A percentile compares a stretch with the other conserved stretches of the same genome.
These are phyloP conservation scores for Luidia sarsii DNA, from an alignment of 53 echinoderm and acorn worm genomes.

Conservation along the genomic window DNA sequence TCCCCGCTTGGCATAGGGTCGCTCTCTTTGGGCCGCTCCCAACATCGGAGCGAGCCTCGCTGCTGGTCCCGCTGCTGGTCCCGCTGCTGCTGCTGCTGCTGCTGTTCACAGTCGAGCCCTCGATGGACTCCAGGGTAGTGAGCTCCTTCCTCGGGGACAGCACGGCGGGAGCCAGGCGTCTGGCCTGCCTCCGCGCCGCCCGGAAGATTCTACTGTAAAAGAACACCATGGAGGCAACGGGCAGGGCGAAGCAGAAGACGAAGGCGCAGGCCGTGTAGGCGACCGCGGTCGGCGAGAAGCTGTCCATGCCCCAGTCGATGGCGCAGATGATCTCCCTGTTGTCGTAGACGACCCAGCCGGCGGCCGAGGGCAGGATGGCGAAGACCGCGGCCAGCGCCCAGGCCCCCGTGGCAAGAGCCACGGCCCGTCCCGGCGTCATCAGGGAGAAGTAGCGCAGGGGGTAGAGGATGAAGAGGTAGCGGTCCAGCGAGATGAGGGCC, in stretches of 20 bases:
- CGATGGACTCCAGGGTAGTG: no score
- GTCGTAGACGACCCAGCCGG: conserved; percentile 73
- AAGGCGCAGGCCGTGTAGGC: conserved; percentile 75
- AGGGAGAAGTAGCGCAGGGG: conserved; percentile 65
- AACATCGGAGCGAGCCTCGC: not conserved
- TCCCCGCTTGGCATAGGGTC: no score
- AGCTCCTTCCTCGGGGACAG: not conserved
- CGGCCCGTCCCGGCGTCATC: conserved; percentile 57
- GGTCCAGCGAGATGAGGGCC: conserved; percentile 75
- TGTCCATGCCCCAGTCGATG: conserved; percentile 74
- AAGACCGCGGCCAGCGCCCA: conserved; percentile 68
- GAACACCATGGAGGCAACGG: conserved; percentile 64
- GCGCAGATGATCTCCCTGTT: conserved; percentile 80
- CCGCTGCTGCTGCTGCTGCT: not conserved
- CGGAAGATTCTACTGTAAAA: conserved; percentile 66
- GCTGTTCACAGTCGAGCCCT: no score
- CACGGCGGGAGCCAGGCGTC: conserved; percentile 38
- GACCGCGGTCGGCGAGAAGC: conserved; percentile 1
- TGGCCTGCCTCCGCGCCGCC: conserved; percentile 65
- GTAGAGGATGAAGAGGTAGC: conserved; percentile 72
- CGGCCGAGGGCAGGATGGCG: conserved; percentile 54
- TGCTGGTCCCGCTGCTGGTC: not conserved
- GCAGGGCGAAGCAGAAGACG: conserved; percentile 67
- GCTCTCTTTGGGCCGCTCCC: not conserved
- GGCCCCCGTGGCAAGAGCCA: conserved; percentile 6